Evolutionary conservation across 2,113 vertebrate species (phyloP).

Genomic region (Hiodon tergisus): DNA sequence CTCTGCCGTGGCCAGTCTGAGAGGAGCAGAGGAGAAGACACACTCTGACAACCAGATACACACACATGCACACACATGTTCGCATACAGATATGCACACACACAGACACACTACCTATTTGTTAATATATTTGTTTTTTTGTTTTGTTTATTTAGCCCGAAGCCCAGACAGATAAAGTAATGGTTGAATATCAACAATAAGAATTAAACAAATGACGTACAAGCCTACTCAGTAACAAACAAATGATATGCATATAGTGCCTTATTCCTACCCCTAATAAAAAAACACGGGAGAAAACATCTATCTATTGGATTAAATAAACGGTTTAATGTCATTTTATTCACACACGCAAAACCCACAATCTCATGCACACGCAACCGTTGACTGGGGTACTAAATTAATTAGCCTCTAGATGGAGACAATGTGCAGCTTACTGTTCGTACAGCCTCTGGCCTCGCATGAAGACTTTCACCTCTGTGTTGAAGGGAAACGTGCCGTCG

Average conservation of each 20-base stretch:
- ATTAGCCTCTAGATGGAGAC: neutral
- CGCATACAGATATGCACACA: neutral
- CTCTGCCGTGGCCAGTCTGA: slow-evolving; percentile 65
- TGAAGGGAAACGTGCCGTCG: slow-evolving; percentile 78
- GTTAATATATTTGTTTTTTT: too few species aligned
- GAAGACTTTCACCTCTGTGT: slow-evolving; percentile 74
- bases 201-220: neutral
- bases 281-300: too few species aligned
- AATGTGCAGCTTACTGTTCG: slow-evolving; percentile 65
- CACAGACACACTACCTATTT: too few species aligned
- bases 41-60: slow-evolving; percentile 14
- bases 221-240: neutral
- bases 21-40: slow-evolving; percentile 16
- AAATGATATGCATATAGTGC: neutral
- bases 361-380: too few species aligned
- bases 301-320: too few species aligned
- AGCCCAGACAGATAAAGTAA: too few species aligned
- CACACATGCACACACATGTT: neutral
- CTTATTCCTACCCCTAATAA: too few species aligned
- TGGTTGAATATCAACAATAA: too few species aligned
- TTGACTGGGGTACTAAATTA: neutral
- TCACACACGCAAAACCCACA: slow-evolving; percentile 7
- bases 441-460: slow-evolving; percentile 72
- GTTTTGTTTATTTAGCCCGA: too few species aligned
- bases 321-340: too few species aligned